Evolutionary conservation across 2,888 invertebrate genomes (phyloP), one percentile per base, ranked within the genome.

Genomic region (Carterocephalus palaemon): DNA sequence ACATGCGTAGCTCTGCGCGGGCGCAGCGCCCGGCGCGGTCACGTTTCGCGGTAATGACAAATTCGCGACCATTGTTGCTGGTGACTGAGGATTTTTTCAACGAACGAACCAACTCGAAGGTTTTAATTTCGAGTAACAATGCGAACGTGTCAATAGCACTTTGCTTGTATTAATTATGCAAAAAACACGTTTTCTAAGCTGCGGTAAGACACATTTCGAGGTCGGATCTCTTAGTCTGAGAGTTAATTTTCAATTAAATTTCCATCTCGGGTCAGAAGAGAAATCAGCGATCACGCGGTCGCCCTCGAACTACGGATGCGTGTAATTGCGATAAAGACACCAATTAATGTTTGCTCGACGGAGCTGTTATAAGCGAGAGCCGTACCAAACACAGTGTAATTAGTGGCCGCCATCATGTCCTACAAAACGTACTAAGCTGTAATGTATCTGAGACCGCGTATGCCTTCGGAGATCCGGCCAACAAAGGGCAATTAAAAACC

Each of bases 261-360:
- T 70, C 69, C 70, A 66, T 64, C 65, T 71, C 67, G 64, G 80
- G 80, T 77, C 79, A 77, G 68, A 77, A 82, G 82, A 72, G 82
- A 84, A 84, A 84, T 78, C 82, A 71, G 57, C 59, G 66, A 67
- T 70, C 66, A 67, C 62, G 62, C 56, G 58, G 57, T 61, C 67
- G 81, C 76, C 77, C 78, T 75, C 73, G 71, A 79, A 76, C 68
- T 75, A 74, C 70, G 80, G 82, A 81, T 75, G 84, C 85, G 78
- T 83, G 79, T 84, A 83, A 85, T 85, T 83, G 82, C 64, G 62
- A 66, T 76, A 81, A 75, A 77, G 67, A 67, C 53, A 60, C 60
- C 73, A 82, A 84, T 83, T 82, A 84, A 66, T 59, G 67, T 69
- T 70, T 62, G 66, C 61, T 67, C 70, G 64, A 72, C 68, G 72